Evolutionary conservation across 2,113 vertebrate species (phyloP), one percentile per base, ranked within the genome.

Genomic region (Tympanuchus pallidicinctus): DNA sequence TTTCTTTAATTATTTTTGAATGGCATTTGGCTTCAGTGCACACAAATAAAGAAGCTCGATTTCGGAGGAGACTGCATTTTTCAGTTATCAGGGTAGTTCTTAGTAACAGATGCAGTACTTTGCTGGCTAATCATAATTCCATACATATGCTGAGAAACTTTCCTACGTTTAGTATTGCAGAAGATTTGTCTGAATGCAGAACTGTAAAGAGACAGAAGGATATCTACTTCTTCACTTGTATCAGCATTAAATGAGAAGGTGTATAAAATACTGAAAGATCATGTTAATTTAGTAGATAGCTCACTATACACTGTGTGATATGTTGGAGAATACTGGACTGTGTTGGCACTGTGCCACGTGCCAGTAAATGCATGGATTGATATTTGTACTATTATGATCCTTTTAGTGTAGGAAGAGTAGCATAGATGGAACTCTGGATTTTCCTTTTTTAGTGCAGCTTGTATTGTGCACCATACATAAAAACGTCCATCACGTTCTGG

Each of bases 401-500:
- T 74, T 60, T 80, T 25, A 90, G 64, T 32, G 50, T 54, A 30
- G 64, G 90, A 60, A 67, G 52, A 50, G 43, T 7, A 75, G 28
- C 67, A 69, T 19, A 74, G 52, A 24, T 59, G 75, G 22, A 21
- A 61, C 12, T 54, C 34, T 89, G 78, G 11, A 48, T 45, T 80
- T 84, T 61, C 63, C 56, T 32, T 25, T 43, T 79, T 77, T 88
- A 91, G 82, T 63, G 56, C 54, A 75, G 82, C 56, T 87, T 93
- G 65, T 60, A 56, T 94, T 17, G 16, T 96, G 89, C 75, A 63
- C 85, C 85, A 93, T 94, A 5, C 74, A 69, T 97, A 80, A 84
- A 88, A 93, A 38, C 70, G 60, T 95, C 80, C 96, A 92, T 97
- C 86, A 91, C 78, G 80, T 95, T 48, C 65, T 87, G 74, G 54